Base-by-base conservation (phyloP, 1,140 invertebrate genomes). In the Parapsyche elsis region DNA sequence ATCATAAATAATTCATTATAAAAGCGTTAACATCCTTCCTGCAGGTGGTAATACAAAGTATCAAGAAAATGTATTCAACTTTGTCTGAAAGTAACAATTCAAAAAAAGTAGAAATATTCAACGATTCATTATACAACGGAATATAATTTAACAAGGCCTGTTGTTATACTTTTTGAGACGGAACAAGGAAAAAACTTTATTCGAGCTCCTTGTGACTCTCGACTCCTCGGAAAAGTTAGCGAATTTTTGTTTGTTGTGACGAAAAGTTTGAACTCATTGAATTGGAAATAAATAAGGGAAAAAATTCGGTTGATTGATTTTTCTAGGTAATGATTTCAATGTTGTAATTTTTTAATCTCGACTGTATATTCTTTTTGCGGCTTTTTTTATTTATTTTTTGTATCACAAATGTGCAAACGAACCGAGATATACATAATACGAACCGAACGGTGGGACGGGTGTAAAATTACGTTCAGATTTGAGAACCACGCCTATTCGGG, bases 71-170 rank as follows among this genome's bases (percentile, higher is more conserved):
- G 24, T 67, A 67, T 67, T 67, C 64, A 67, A 67, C 64, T 67
- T 67, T 26, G 59, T 61, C 59, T 23, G 64, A 23, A 67, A 23
- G 64, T 67, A 67, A 67, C 21, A 67, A 67, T 67, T 67, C 64
- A 24, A 67, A 67, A 67, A 73, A 73, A 12, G 12, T 2, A 67
- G 21, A 67, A 24, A 23, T 67, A 67, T 67, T 73, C 71, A 73
- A 53, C 46, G 71, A 73, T 73, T 73, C 71, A 73, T 73, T 73
- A 73, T 73, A 73, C 44, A 73, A 73, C 44, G 46, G 71, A 73
- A 46, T 73, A 73, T 73, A 53, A 73, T 73, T 46, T 73, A 73
- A 73, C 71, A 53, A 73, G 73, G 26, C 44, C 53, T 59, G 44
- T 76, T 76, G 73, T 76, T 76, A 59, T 76, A 76, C 49, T 59